Evolutionary conservation across 2,888 invertebrate genomes (phyloP).

Genomic region (Parelbella ahira): DNA sequence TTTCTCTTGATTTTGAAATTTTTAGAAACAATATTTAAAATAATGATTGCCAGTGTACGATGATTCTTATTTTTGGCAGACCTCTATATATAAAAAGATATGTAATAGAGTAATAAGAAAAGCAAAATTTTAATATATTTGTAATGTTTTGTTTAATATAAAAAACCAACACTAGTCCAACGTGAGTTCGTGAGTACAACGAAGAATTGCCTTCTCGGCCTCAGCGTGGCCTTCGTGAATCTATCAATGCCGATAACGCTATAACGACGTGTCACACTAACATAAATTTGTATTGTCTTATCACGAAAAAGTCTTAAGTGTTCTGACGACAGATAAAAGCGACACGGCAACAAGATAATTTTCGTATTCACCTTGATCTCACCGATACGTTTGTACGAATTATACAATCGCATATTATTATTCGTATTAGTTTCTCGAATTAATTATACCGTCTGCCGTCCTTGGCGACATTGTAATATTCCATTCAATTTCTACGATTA

Average conservation of each 20-base stretch:
- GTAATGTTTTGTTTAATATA: too few relatives aligned
- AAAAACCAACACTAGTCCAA: too few relatives aligned
- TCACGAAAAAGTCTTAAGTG: slow-evolving; percentile 58
- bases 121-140: too few relatives aligned
- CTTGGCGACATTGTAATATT: slow-evolving; percentile 11
- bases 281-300: slow-evolving; percentile 77
- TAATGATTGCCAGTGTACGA: too few relatives aligned
- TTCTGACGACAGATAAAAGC: slow-evolving; percentile 51
- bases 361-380: slow-evolving; percentile 50
- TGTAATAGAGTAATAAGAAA: too few relatives aligned
- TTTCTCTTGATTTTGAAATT: too few relatives aligned
- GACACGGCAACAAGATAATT: slow-evolving; percentile 65
- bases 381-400: slow-evolving; percentile 28
- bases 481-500: slow-evolving; percentile 2
- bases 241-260: slow-evolving; percentile 66
- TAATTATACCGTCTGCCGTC: slow-evolving; percentile 7
- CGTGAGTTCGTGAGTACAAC: slow-evolving; percentile 22
- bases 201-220: slow-evolving; percentile 50
- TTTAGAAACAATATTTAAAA: too few relatives aligned
- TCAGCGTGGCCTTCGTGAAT: slow-evolving; percentile 59
- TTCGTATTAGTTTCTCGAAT: slow-evolving; percentile 23
- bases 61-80: too few relatives aligned
- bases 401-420: slow-evolving; percentile 17
- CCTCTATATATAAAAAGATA: too few relatives aligned
- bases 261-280: slow-evolving; percentile 71